Conservation (phyloP, 2,113 vertebrate species). For the Odontesthes bonariensis region DNA sequence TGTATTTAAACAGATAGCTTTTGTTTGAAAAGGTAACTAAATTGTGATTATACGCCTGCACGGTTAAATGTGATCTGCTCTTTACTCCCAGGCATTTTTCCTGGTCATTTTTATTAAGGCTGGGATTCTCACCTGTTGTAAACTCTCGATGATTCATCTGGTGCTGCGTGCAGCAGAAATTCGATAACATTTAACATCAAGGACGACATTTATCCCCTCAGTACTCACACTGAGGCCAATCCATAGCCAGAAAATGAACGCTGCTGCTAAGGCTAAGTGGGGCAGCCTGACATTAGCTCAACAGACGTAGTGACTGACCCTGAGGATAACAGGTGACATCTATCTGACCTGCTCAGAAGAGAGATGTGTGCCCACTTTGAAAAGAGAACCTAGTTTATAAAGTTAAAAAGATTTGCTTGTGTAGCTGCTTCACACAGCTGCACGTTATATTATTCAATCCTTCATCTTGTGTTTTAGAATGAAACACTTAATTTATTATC, state of each 20-base stretch:
- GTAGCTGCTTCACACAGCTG: not conserved
- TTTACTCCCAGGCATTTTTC: not conserved
- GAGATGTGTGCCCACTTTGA: conserved; percentile 5
- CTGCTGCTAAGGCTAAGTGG: conserved; percentile 38
- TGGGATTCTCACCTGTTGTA: conserved; percentile 13
- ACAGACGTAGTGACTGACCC: conserved; percentile 32
- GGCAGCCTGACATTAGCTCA: conserved; percentile 43
- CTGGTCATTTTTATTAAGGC: conserved; percentile 11
- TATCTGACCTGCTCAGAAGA: conserved; percentile 4
- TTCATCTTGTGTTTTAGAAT: not conserved
- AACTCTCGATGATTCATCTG: conserved; percentile 34
- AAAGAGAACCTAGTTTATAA: not conserved
- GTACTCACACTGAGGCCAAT: conserved; percentile 6
- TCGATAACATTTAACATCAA: conserved; percentile 43
- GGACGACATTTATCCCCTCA: conserved; percentile 24
- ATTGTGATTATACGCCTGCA: no score
- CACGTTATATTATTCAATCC: not conserved
- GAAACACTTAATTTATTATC: not conserved
- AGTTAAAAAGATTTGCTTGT: not conserved
- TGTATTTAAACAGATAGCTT: not conserved
- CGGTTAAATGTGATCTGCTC: not conserved
- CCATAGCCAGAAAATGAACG: conserved; percentile 34
- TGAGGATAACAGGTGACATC: conserved; percentile 39
- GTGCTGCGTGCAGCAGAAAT: conserved; percentile 21
- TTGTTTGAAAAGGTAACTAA: not conserved